Conservation (phyloP, 2,113 vertebrate genomes). For the Menidia beryllina region DNA sequence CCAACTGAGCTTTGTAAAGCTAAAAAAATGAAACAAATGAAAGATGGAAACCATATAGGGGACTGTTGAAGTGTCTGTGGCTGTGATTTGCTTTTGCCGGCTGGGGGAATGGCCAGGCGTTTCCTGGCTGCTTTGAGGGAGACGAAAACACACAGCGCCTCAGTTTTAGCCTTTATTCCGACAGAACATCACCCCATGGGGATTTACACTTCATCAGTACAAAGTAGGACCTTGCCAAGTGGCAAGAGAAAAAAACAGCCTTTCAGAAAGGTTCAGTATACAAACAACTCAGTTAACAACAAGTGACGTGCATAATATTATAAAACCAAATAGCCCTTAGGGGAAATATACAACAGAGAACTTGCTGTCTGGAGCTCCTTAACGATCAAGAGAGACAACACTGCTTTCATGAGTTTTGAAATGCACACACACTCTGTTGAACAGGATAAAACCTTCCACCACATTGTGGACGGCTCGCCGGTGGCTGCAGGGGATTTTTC, state of each 20-base stretch:
- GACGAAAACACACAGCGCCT: conserved; percentile 15
- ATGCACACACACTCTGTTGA: background rate
- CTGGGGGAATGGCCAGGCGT: too few relatives aligned
- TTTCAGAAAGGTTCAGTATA: conserved; percentile 51
- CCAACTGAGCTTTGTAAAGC: too few relatives aligned
- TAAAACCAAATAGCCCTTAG: conserved; percentile 58
- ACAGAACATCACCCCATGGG: conserved; percentile 65
- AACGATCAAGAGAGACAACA: background rate
- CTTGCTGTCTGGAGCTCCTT: conserved; percentile 22
- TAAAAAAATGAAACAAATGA: too few relatives aligned
- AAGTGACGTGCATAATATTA: conserved; percentile 64
- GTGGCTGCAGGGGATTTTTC: background rate
- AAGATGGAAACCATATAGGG: too few relatives aligned
- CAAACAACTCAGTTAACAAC: conserved; percentile 50
- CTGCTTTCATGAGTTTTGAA: too few relatives aligned
- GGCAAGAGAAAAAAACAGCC: conserved; percentile 61
- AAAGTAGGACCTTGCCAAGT: conserved; percentile 61
- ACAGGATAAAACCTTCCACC: background rate
- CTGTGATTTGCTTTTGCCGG: too few relatives aligned
- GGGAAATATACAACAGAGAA: conserved; percentile 32
- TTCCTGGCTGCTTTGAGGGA: too few relatives aligned
- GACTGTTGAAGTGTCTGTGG: too few relatives aligned
- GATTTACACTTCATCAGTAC: conserved; percentile 60
- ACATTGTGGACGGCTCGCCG: background rate
- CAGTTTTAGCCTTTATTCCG: conserved; percentile 67